These are phyloP conservation scores for Rhamnusium bicolor DNA, from an alignment of 2,888 invertebrate species.

Conservation along the genomic window DNA sequence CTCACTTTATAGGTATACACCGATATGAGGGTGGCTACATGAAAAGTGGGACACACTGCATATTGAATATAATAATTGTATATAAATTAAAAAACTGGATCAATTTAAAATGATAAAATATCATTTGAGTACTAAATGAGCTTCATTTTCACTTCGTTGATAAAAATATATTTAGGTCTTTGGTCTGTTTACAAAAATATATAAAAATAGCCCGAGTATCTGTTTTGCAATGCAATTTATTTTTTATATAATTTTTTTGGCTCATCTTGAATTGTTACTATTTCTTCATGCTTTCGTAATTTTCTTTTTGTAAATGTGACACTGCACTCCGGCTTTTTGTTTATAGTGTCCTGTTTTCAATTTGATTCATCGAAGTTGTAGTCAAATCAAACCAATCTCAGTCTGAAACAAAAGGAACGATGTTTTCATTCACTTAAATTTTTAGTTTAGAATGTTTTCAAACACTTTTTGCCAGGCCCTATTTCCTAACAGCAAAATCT, in stretches of 20 bases:
- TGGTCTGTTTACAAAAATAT: too few species aligned
- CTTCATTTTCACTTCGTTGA: too few species aligned
- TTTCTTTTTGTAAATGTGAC: not conserved
- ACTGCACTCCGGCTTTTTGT: not conserved
- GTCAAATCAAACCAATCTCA: not conserved
- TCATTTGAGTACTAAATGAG: not conserved
- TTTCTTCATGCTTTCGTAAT: not conserved
- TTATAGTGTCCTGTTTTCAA: not conserved
- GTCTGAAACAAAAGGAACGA: conserved; percentile 3
- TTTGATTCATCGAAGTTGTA: not conserved
- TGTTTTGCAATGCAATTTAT: not conserved
- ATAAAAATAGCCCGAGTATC: too few species aligned
- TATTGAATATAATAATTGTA: too few species aligned
- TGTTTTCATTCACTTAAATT: not conserved
- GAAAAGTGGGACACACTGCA: too few species aligned
- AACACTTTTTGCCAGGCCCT: not conserved
- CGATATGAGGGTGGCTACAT: too few species aligned
- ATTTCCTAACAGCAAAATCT: not conserved
- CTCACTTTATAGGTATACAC: too few species aligned
- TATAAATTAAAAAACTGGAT: not conserved
- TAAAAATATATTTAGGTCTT: too few species aligned
- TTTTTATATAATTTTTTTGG: not conserved
- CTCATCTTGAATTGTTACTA: not conserved
- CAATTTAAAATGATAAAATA: not conserved
- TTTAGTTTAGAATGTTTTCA: too few species aligned